Conservation (phyloP, 30 jellyfish, hydroid and myxozoan genomes). For the Turritopsis rubra region DNA sequence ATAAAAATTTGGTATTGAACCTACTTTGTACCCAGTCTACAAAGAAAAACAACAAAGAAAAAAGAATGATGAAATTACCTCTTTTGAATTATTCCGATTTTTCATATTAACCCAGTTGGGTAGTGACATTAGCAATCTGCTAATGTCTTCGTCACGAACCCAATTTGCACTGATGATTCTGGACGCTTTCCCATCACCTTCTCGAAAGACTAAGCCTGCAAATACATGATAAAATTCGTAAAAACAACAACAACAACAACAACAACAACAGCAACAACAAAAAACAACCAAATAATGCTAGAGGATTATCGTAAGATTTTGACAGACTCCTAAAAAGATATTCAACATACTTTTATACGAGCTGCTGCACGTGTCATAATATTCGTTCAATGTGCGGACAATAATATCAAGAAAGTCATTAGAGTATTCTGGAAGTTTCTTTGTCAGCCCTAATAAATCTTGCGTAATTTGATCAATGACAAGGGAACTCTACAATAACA, state of each 20-base stretch:
- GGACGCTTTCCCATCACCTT: constrained; percentile 90
- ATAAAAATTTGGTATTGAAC: no score
- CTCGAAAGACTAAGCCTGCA: constrained; percentile 75
- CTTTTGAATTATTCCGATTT: constrained; percentile 26
- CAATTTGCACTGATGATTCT: constrained; percentile 89
- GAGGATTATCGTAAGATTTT: background rate
- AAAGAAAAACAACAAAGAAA: no score
- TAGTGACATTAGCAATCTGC: constrained; percentile 59
- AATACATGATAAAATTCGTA: background rate
- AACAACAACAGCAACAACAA: no score
- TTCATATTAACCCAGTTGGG: constrained; percentile 82
- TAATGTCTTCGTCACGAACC: constrained; percentile 92
- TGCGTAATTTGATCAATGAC: constrained; percentile 41
- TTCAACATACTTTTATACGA: constrained; percentile 62
- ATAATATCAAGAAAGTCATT: constrained; percentile 82
- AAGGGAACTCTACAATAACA: constrained; percentile 48
- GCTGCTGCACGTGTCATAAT: constrained; percentile 56
- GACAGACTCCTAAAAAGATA: background rate
- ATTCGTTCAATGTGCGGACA: constrained; percentile 53
- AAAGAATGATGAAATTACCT: no score
- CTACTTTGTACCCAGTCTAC: background rate
- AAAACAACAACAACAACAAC: background rate
- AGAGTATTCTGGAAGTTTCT: constrained; percentile 70
- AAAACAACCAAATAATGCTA: no score
- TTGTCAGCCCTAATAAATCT: constrained; percentile 62